These are phyloP conservation scores for Pangasianodon hypophthalmus DNA, from an alignment of 2,113 vertebrate genomes.

Conservation along the genomic window DNA sequence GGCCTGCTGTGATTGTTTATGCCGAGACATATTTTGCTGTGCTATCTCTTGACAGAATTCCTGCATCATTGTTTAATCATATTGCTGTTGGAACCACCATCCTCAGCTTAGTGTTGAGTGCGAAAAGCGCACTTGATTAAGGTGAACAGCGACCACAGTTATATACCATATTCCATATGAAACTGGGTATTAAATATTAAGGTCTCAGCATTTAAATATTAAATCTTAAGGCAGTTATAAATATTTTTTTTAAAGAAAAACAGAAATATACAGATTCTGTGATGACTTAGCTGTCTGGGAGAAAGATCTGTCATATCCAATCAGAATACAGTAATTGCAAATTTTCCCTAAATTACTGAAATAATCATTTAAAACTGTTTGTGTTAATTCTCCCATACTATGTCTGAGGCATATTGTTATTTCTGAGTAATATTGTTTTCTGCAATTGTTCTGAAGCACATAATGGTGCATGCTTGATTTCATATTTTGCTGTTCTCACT, in stretches of 20 bases:
- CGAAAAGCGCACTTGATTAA: slow-evolving; percentile 4
- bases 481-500: background rate
- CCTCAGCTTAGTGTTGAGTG: background rate
- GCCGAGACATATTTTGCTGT: slow-evolving; percentile 65
- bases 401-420: background rate
- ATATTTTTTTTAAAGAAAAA: background rate
- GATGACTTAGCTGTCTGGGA: background rate
- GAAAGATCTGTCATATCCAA: background rate
- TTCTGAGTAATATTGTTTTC: background rate
- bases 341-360: background rate
- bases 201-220: background rate
- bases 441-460: background rate
- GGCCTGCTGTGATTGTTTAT: slow-evolving; percentile 50
- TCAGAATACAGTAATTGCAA: slow-evolving; percentile 8
- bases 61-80: slow-evolving; percentile 59
- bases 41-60: slow-evolving; percentile 55
- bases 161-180: background rate
- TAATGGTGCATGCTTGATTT: slow-evolving; percentile 8
- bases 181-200: background rate
- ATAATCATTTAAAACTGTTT: background rate
- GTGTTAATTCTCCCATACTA: background rate
- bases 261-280: background rate
- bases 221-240: background rate
- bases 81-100: slow-evolving; percentile 35
- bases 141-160: slow-evolving; percentile 34